Base-by-base conservation (phyloP, 2,888 invertebrate species). In the Ernsta delagoae region DNA sequence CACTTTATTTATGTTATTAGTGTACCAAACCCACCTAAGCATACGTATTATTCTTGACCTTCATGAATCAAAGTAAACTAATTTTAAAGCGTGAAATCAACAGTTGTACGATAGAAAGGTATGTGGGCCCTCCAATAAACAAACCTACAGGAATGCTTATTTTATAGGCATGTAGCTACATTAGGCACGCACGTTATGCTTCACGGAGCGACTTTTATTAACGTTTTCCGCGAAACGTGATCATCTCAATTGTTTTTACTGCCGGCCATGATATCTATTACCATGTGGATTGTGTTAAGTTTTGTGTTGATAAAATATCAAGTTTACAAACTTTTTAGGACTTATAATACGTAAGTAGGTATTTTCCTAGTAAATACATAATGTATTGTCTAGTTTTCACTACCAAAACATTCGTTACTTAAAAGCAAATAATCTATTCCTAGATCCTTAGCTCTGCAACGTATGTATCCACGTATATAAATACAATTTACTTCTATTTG, bases 191-290 rank as follows among this genome's bases (percentile, higher is more conserved):
- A 64, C 78, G 79, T 78, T 79, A 73, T 78, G 79, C 76, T 83
- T 79, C 79, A 81, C 70, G 75, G 79, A 80, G 80, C 74, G 68
- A 79, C 78, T 83, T 84, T 83, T 83, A 84, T 81, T 79, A 82
- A 77, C 79, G 74, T 77, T 83, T 85, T 83, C 82, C 76, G 74
- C 72, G 80, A 83, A 83, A 76, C 74, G 72, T 74, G 75, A 80
- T 83, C 77, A 75, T 77, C 71, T 67, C 73, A 77, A 79, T 80
- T 77, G 78, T 81, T 82, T 83, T 81, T 79, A 79, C 71, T 70
- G 72, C 71, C 57, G 53, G 69, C 69, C 65, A 24, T 70, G 72
- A 73, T 75, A 70, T 73, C 70, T 67, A 65, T 50, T 12, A 72
- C 71, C 70, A 73, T 43, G 60, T 73, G 50, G 61, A 70, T 71